Evolutionary conservation across 2,797 vertebrate species (phyloP), one percentile per base, ranked within the genome.

Genomic region (Etheostoma perlongum): DNA sequence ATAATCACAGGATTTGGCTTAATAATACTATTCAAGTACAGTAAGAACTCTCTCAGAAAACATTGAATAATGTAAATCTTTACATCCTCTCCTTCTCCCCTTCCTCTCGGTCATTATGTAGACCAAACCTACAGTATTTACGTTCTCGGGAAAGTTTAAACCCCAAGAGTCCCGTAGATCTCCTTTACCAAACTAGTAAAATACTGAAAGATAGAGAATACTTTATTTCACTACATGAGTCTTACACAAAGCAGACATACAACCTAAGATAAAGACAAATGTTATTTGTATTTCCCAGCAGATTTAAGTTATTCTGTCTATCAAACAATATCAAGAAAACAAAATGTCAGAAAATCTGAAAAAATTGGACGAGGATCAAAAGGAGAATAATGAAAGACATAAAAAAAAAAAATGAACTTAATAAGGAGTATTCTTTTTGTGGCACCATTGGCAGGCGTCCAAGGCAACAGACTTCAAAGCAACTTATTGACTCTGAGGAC

Each of bases 301-400:
- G 61, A 67, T 59, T 59, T 54, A 6, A 49, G 18, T 68, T 75
- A 4, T n/a, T 46, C 46, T 77, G 57, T 66, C 52, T 5, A 57
- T 78, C 42, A 76, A 60, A 66, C 25, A 57, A 40, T 44, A 23
- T 69, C 19, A 74, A 59, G 42, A 23, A 8, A 53, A 55, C 13
- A 49, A 9, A 33, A 47, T 54, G 27, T 55, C 23, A 63, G 44
- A 61, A 46, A 70, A 62, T 7, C 10, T 6, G 30, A 18, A 36
- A 46, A 27, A 40, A 33, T 7, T 8, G 52, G 23, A 3, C 1
- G 21, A 49, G 4, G 40, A 57, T 77, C 40, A 67, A 63, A 72
- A 53, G 63, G 72, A 47, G 8, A 58, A 53, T 60, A 65, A 81
- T 48, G 81, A 71, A 71, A 72, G 67, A 40, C n/a, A 68, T 72